phyloP scores from a whole-genome alignment of 2,113 vertebrate species.

The Otus sunia region DNA sequence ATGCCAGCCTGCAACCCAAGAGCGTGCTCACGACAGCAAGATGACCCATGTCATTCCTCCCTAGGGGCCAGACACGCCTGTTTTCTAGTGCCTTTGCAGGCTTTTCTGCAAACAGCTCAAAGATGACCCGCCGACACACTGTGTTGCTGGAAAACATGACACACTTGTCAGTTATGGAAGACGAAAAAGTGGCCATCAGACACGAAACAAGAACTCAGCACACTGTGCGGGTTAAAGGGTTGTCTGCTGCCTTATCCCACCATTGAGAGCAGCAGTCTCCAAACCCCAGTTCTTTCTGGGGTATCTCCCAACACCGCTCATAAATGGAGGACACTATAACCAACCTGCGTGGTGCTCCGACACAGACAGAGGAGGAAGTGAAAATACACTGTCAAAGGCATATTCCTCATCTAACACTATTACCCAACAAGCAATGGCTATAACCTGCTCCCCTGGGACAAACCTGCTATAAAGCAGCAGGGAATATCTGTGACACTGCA shows the following conservation, averaged over 20 bases:
- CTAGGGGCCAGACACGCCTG: fast-evolving
- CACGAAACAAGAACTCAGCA: neutral
- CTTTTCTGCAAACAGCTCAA: neutral
- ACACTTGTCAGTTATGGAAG: neutral
- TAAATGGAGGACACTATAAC: neutral
- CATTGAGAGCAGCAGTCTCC: neutral
- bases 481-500: neutral
- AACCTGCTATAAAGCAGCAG: neutral
- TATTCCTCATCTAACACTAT: neutral
- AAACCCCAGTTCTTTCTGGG: neutral
- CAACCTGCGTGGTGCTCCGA: fast-evolving
- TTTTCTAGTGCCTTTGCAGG: neutral
- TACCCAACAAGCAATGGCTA: neutral
- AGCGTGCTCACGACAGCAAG: neutral
- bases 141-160: fast-evolving
- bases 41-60: fast-evolving
- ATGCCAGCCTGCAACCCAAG: neutral
- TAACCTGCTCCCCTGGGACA: neutral
- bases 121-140: neutral
- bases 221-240: fast-evolving
- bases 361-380: neutral
- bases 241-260: neutral
- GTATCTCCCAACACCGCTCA: neutral
- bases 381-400: neutral
- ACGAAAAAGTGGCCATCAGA: fast-evolving